Evolutionary conservation across 1,140 invertebrate species (phyloP), one percentile per base, ranked within the genome.

Genomic region (Asbolus verrucosus): DNA sequence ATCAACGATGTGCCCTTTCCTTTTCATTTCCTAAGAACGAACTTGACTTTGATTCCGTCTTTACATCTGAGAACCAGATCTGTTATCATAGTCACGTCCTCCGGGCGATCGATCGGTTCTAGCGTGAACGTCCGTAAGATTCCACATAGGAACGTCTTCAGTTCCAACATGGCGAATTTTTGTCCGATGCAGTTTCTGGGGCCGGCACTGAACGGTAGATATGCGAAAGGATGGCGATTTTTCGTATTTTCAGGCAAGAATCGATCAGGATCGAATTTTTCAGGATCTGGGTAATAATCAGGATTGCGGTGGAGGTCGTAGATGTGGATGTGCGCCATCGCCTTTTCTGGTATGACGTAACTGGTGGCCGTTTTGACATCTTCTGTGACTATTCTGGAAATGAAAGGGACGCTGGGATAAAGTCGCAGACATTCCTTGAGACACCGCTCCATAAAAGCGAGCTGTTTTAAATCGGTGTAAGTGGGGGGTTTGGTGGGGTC

Each of bases 101-200:
- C 73, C 5, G 63, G 46, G 5, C 54, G 31, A 69, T 71, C 1
- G 71, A 50, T 78, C 0, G 81, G 77, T 65, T 80, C 24, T 15
- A 87, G 50, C 54, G 83, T 77, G 73, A 88, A 95, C 71, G 85
- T 84, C 11, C 89, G 82, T 8, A 94, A 78, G 15, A 94, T 77
- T 5, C 84, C 83, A 0, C 89, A 87, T 38, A 93, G 78, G 1
- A 91, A 81, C 0, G 87, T 83, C 79, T 93, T 94, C 79, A 90
- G 85, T 81, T 94, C 92, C 71, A 92, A 77, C 79, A 90, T 84
- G 5, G 92, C 92, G 79, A 93, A 94, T 78, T 88, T 91, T 78
- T 92, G 90, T 30, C 90, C 89, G 87, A 89, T 88, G 67, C 88
- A 90, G 76, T 89, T 89, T 21, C 88, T 81, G 2, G 83, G 80